These are phyloP conservation scores for Drosophila ambigua DNA, from an alignment of 1,140 invertebrate species.

Conservation along the genomic window DNA sequence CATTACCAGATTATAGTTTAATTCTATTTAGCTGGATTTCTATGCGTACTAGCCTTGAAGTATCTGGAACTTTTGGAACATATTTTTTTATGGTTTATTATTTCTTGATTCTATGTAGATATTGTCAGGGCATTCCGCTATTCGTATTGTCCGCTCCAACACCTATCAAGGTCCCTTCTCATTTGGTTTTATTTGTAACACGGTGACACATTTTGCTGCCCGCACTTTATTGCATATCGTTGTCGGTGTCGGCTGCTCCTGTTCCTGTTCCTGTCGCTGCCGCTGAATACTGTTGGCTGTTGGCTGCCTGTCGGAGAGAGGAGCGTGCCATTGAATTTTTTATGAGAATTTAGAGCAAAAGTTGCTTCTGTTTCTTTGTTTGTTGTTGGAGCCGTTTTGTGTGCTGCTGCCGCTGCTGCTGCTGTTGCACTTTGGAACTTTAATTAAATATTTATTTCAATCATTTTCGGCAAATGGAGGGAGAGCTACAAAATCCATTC, in stretches of 20 bases:
- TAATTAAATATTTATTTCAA: conserved; percentile 81
- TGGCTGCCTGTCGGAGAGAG: conserved; percentile 2
- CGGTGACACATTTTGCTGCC: conserved; percentile 66
- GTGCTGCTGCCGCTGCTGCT: conserved; percentile 18
- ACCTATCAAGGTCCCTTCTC: not conserved
- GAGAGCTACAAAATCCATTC: conserved; percentile 41
- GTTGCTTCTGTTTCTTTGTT: conserved; percentile 23
- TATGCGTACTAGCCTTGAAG: too few relatives aligned
- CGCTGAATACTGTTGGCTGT: not conserved
- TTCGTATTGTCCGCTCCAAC: not conserved
- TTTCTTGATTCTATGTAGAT: too few relatives aligned
- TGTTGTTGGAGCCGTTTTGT: conserved; percentile 10
- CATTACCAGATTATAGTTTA: too few relatives aligned
- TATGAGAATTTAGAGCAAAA: conserved; percentile 77
- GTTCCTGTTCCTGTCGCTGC: too few relatives aligned
- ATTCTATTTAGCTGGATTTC: too few relatives aligned
- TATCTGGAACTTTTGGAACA: too few relatives aligned
- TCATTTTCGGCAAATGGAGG: conserved; percentile 70
- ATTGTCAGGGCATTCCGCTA: not conserved
- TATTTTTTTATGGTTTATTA: too few relatives aligned
- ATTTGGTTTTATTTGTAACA: conserved; percentile 47
- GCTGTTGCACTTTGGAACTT: conserved; percentile 56
- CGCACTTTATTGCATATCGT: conserved; percentile 69
- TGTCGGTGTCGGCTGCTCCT: conserved; percentile 16
- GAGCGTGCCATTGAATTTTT: conserved; percentile 74